Conservation (phyloP, 2,888 invertebrate genomes). For the Pollenia labialis region DNA sequence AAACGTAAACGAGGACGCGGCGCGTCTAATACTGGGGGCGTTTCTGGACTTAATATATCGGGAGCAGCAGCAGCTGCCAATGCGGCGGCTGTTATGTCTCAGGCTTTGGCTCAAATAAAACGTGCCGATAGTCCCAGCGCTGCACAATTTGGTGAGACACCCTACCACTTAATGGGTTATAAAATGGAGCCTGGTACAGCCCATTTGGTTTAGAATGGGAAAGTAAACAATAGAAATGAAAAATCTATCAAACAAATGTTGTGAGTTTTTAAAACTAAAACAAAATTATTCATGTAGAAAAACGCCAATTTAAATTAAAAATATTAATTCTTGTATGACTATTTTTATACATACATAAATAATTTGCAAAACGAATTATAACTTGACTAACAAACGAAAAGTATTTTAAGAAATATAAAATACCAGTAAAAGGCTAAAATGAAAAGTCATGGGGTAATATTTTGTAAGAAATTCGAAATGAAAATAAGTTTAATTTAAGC, state of each 20-base stretch:
- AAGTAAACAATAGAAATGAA: not conserved
- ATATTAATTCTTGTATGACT: not conserved
- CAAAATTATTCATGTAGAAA: constrained; percentile 38
- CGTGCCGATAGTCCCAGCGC: constrained; percentile 87
- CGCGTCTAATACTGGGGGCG: constrained; percentile 81
- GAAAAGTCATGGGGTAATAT: not conserved
- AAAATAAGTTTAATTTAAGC: too few relatives aligned
- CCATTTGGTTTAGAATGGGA: constrained; percentile 61
- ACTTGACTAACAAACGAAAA: not conserved
- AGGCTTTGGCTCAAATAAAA: constrained; percentile 78
- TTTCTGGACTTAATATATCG: constrained; percentile 46
- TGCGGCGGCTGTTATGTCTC: constrained; percentile 76
- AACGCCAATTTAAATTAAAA: constrained; percentile 40
- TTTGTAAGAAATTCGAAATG: too few relatives aligned
- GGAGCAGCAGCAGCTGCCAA: constrained; percentile 66
- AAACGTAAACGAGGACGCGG: constrained; percentile 91
- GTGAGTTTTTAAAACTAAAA: constrained; percentile 72
- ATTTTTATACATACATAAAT: constrained; percentile 4
- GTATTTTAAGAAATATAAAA: not conserved
- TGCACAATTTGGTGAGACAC: constrained; percentile 85
- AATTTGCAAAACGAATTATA: constrained; percentile 1
- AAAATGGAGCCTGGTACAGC: constrained; percentile 68
- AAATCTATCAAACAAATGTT: constrained; percentile 52
- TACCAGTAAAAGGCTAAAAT: not conserved
- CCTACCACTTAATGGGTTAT: constrained; percentile 89